These are phyloP conservation scores for Phyllostomus hastatus DNA, from an alignment of 2,113 vertebrate species.

Conservation along the genomic window DNA sequence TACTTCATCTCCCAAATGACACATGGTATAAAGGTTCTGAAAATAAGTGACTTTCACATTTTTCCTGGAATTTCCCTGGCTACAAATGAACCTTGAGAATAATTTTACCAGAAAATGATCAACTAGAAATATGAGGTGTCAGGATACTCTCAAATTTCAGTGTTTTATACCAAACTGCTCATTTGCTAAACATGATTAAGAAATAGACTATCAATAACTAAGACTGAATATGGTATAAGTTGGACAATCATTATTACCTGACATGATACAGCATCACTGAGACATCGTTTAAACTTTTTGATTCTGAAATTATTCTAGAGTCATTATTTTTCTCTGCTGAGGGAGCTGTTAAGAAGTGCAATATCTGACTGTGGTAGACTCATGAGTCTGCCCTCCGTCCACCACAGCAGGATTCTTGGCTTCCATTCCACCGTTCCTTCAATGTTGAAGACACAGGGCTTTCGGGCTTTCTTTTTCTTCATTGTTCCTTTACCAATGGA, in stretches of 20 bases:
- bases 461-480: slow-evolving; percentile 84
- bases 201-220: slow-evolving; percentile 19
- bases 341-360: slow-evolving; percentile 66
- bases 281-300: slow-evolving; percentile 73
- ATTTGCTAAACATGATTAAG: background rate
- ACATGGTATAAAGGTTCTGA: background rate
- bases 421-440: slow-evolving; percentile 86
- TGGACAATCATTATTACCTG: slow-evolving; percentile 74
- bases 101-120: slow-evolving; percentile 37
- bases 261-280: slow-evolving; percentile 58
- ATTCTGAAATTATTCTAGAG: slow-evolving; percentile 74
- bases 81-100: background rate
- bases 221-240: slow-evolving; percentile 45
- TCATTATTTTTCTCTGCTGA: slow-evolving; percentile 74
- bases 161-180: slow-evolving; percentile 8
- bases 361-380: slow-evolving; percentile 66
- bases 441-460: slow-evolving; percentile 83
- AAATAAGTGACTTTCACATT: slow-evolving; percentile 43
- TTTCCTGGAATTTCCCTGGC: slow-evolving; percentile 60
- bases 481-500: slow-evolving; percentile 79
- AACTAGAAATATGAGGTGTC: slow-evolving; percentile 30
- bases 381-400: slow-evolving; percentile 79
- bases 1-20: slow-evolving; percentile 28
- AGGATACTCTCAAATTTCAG: background rate
- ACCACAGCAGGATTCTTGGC: slow-evolving; percentile 92